phyloP scores from a whole-genome alignment of 1,140 invertebrate species.

The Triops longicaudatus region DNA sequence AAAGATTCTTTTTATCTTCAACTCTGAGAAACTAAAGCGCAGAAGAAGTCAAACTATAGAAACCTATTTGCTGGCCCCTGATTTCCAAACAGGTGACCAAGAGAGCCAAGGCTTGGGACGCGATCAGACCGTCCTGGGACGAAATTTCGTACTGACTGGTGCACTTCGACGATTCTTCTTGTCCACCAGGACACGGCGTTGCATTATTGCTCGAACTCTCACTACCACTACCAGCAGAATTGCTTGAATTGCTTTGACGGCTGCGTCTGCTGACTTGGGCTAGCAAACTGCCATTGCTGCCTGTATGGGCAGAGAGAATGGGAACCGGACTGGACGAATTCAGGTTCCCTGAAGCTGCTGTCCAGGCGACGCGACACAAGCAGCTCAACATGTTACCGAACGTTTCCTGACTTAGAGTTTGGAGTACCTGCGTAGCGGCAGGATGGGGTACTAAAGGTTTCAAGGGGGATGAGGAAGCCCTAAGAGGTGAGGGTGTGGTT shows the following conservation, averaged over 20 bases:
- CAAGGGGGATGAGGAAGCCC: slow-evolving; percentile 18
- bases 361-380: slow-evolving; percentile 45
- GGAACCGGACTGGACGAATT: slow-evolving; percentile 36
- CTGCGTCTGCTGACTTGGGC: slow-evolving; percentile 35
- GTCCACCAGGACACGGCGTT: slow-evolving; percentile 31
- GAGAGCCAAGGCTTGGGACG: slow-evolving; percentile 44
- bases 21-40: no score
- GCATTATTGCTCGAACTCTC: slow-evolving; percentile 42
- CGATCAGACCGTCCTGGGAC: slow-evolving; percentile 43
- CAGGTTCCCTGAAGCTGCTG: slow-evolving; percentile 45
- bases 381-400: slow-evolving; percentile 44
- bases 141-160: slow-evolving; percentile 40
- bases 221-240: slow-evolving; percentile 32
- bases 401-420: slow-evolving; percentile 41
- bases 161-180: slow-evolving; percentile 32
- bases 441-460: slow-evolving; percentile 20
- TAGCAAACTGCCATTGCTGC: slow-evolving; percentile 37
- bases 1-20: no score
- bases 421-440: slow-evolving; percentile 25
- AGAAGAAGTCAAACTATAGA: neutral
- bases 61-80: slow-evolving; percentile 18
- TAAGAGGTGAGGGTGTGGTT: slow-evolving; percentile 20
- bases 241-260: slow-evolving; percentile 44
- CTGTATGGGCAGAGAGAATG: slow-evolving; percentile 25
- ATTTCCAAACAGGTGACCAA: slow-evolving; percentile 45